Base-by-base conservation (phyloP, 2,888 invertebrate species). In the Eilema caniola region DNA sequence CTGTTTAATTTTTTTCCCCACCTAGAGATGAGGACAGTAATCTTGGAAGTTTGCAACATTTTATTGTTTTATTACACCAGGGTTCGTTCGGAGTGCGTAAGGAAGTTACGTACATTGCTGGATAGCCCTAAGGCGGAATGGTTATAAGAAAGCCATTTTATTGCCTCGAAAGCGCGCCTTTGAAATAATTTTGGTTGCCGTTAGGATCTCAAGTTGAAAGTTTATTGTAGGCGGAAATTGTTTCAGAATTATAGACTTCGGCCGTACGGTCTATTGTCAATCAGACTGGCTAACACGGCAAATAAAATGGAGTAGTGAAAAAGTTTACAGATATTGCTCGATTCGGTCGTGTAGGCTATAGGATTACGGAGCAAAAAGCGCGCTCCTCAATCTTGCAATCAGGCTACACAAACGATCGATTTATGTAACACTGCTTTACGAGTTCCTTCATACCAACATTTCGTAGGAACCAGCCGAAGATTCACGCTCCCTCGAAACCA, bases 321-420 rank as follows among this genome's bases (percentile, higher is more conserved):
- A 74, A 76, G 72, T 79, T 76, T 67, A 62, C 67, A 67, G 69
- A 72, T 81, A 82, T 81, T 74, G 76, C 70, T 74, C 66, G 69
- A 78, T 79, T 75, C 75, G 71, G 73, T 74, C 77, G 74, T 79
- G 73, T 76, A 71, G 77, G 78, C 77, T 79, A 83, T 87, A 86
- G 87, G 87, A 90, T 90, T 88, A 89, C 86, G 88, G 83, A 89
- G 87, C 85, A 86, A 88, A 90, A 88, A 89, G 79, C 82, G 83
- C 83, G 85, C 86, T 90, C 89, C 91, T 90, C 89, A 90, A 92
- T 90, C 88, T 89, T 89, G 88, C 90, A 92, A 90, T 93, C 92
- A 92, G n/a, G 90, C 84, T 89, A 88, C 89, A 90, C 90, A 91
- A 92, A 92, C 90, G 89, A 92, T 91, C 90, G 90, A 90, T 92